These are phyloP conservation scores for Machimus rusticus DNA, from an alignment of 2,888 invertebrate genomes.

Conservation along the genomic window DNA sequence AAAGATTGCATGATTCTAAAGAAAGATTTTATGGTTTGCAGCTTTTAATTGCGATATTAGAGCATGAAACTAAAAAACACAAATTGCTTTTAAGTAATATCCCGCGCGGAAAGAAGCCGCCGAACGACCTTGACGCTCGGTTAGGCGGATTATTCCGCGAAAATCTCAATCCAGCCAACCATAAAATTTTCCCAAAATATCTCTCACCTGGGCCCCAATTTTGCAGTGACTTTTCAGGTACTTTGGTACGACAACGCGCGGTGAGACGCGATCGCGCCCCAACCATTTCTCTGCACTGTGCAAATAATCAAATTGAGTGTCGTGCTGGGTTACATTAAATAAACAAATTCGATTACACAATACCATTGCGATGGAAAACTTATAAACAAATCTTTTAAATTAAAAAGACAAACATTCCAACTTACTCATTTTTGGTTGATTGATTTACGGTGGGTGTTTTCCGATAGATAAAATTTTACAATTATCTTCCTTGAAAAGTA, in stretches of 20 bases:
- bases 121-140: neutral
- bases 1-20: neutral
- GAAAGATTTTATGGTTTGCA: neutral
- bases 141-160: neutral
- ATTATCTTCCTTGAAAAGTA: neutral
- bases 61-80: neutral
- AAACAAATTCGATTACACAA: neutral
- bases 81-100: neutral
- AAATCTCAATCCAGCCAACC: neutral
- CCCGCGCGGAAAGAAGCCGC: neutral
- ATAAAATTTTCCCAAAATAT: neutral
- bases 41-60: neutral
- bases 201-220: neutral
- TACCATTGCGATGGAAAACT: neutral
- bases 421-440: constrained; percentile 13
- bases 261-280: neutral
- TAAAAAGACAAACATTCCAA: neutral
- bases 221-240: neutral
- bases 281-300: neutral
- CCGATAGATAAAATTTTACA: neutral
- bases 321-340: neutral
- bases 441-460: neutral
- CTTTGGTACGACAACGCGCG: neutral
- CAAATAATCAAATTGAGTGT: neutral
- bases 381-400: neutral